Conservation (phyloP, 1,140 invertebrate genomes). For the Euura lappo region DNA sequence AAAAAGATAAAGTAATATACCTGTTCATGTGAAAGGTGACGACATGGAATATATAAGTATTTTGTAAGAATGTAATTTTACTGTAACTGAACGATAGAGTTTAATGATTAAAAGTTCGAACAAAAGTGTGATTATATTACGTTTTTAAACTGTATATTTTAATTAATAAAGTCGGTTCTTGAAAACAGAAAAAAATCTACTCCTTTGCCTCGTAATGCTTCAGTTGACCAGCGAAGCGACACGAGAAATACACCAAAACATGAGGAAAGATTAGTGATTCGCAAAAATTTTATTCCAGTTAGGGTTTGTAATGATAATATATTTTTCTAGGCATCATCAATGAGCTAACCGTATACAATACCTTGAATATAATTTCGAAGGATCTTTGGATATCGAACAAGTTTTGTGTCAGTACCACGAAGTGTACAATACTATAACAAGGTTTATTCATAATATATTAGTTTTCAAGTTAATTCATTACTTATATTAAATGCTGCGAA, state of each 20-base stretch:
- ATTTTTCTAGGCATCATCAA: neutral
- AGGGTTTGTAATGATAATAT: neutral
- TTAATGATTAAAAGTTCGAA: neutral
- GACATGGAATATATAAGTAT: slow-evolving; percentile 2
- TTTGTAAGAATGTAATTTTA: slow-evolving; percentile 7
- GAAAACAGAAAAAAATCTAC: neutral
- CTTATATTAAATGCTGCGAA: neutral
- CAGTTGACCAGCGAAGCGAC: no score
- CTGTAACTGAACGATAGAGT: neutral
- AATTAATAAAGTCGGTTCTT: slow-evolving; percentile 3
- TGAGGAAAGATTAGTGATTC: no score
- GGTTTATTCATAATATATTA: neutral
- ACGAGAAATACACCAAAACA: no score
- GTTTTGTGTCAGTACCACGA: neutral
- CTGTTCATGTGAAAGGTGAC: neutral
- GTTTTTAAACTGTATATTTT: slow-evolving; percentile 7
- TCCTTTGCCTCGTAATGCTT: no score
- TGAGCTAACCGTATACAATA: neutral
- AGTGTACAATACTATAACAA: neutral
- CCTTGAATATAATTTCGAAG: neutral
- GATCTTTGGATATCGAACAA: neutral
- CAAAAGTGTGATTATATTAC: slow-evolving; percentile 4
- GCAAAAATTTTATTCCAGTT: no score
- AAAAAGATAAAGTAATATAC: neutral
- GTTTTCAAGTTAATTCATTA: neutral